Percentiles rank a stretch among this genome's conserved stretches.
phyloP scores from a whole-genome alignment of 1,140 invertebrate species.

The Tetramorium alpestre region DNA sequence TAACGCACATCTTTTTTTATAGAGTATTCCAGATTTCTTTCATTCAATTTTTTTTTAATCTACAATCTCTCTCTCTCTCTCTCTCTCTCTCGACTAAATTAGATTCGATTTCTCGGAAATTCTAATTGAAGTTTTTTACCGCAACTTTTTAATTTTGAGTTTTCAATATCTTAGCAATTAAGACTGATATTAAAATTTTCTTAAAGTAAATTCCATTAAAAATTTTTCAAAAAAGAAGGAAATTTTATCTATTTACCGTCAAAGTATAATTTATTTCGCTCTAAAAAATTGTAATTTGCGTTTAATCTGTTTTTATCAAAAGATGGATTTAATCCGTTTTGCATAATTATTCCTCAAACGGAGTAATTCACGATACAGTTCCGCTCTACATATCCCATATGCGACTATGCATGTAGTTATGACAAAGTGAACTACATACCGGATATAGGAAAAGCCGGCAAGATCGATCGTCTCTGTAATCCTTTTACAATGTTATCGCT shows the following conservation, averaged over 20 bases:
- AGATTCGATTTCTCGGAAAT: constrained; percentile 10
- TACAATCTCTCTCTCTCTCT: not conserved
- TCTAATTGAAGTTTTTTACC: constrained; percentile 20
- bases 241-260: constrained; percentile 3
- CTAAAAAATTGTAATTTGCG: constrained; percentile 16
- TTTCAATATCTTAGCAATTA: constrained; percentile 44
- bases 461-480: constrained; percentile 54
- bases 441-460: constrained; percentile 52
- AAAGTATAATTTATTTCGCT: constrained; percentile 3
- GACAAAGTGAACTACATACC: constrained; percentile 55
- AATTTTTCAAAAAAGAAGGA: constrained; percentile 7
- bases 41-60: not conserved
- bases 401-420: constrained; percentile 37
- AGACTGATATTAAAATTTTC: constrained; percentile 24
- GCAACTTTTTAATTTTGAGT: constrained; percentile 42
- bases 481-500: constrained; percentile 63
- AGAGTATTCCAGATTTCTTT: not conserved
- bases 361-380: constrained; percentile 9
- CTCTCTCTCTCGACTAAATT: not conserved
- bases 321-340: constrained; percentile 8
- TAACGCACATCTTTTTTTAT: not conserved
- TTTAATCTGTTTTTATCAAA: not conserved
- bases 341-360: constrained; percentile 12
- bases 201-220: constrained; percentile 17
- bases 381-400: not conserved